phyloP scores from a whole-genome alignment of 2,888 invertebrate genomes.

The Lobophora halterata region DNA sequence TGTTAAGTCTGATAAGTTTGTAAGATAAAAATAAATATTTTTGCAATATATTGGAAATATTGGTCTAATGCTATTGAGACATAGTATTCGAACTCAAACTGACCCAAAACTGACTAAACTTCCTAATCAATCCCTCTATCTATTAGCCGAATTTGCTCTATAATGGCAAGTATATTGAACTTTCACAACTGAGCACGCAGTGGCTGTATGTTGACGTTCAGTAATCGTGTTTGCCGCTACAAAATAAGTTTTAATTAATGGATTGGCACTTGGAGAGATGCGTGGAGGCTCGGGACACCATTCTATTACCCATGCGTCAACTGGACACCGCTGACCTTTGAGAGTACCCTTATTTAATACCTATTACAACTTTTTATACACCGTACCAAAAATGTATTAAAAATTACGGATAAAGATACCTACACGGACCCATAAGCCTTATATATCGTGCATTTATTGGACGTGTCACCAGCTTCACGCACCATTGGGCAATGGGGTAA shows the following conservation, averaged over 20 bases:
- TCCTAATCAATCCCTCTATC: constrained; percentile 47
- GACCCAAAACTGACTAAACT: constrained; percentile 21
- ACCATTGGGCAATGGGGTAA: constrained; percentile 29
- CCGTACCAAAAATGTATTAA: constrained; percentile 16
- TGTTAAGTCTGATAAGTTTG: no score
- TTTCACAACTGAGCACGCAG: constrained; percentile 51
- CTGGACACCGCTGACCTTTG: constrained; percentile 40
- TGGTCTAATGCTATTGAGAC: no score
- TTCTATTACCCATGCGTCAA: constrained; percentile 54
- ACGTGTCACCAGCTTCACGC: constrained; percentile 31
- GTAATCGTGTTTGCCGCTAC: constrained; percentile 62
- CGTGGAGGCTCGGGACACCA: constrained; percentile 57
- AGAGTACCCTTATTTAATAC: constrained; percentile 31
- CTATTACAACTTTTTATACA: constrained; percentile 30
- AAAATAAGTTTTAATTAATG: constrained; percentile 81
- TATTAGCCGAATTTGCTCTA: constrained; percentile 56
- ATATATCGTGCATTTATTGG: constrained; percentile 28
- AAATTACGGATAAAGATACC: constrained; percentile 17
- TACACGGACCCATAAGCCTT: constrained; percentile 21
- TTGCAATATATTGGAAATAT: no score
- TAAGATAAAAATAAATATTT: no score
- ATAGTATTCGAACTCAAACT: constrained; percentile 9
- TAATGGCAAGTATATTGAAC: constrained; percentile 56
- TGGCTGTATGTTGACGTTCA: constrained; percentile 53
- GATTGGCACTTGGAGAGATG: constrained; percentile 75